Conservation (phyloP, 2,888 invertebrate species). For the Aporophyla nigra region DNA sequence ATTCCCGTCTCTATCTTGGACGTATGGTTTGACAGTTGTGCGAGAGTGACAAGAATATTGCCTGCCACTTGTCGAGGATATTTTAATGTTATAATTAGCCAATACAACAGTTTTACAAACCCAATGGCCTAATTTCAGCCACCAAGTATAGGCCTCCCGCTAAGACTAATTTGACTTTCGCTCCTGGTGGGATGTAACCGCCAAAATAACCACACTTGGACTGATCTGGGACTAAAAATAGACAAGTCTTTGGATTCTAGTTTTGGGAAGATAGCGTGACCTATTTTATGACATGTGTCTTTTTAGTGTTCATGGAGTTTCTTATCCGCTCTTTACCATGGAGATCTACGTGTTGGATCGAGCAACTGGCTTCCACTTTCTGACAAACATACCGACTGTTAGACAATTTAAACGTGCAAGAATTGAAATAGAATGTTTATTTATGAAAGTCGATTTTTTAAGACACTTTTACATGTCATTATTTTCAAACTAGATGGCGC, state of each 20-base stretch:
- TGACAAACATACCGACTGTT: too few species aligned
- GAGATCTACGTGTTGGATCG: too few species aligned
- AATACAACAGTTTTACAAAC: neutral
- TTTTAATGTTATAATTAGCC: slow-evolving; percentile 3
- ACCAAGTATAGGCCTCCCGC: slow-evolving; percentile 40
- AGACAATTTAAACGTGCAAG: neutral
- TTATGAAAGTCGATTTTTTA: too few species aligned
- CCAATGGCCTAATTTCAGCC: slow-evolving; percentile 28
- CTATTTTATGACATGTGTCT: slow-evolving; percentile 22
- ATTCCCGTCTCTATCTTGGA: neutral
- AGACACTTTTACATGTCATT: too few species aligned
- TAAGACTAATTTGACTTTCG: slow-evolving; percentile 19
- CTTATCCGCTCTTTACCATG: too few species aligned
- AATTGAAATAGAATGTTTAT: too few species aligned
- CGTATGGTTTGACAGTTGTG: neutral
- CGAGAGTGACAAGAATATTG: neutral
- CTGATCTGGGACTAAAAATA: neutral
- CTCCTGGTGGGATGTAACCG: slow-evolving; percentile 36
- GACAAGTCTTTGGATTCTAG: neutral
- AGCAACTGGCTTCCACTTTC: too few species aligned
- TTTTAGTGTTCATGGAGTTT: neutral
- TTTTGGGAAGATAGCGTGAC: slow-evolving; percentile 7
- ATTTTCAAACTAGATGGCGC: too few species aligned
- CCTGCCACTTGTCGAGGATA: neutral
- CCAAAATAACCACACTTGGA: slow-evolving; percentile 19